phyloP scores from a whole-genome alignment of 2,113 vertebrate species.

The Callospermophilus lateralis region DNA sequence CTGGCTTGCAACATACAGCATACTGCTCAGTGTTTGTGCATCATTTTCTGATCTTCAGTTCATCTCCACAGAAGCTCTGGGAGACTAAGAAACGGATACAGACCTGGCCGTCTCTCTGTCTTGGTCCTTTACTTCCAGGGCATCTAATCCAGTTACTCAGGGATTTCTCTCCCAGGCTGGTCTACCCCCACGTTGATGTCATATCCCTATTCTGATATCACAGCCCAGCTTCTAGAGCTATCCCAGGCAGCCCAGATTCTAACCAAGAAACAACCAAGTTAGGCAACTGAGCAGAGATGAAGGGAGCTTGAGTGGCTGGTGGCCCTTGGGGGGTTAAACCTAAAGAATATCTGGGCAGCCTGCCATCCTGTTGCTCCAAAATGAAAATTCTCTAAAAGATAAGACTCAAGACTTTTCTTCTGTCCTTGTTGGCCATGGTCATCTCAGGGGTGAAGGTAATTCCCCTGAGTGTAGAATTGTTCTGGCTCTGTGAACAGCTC shows the following conservation, averaged over 20 bases:
- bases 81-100: neutral
- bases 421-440: too few species aligned
- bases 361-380: neutral
- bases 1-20: neutral
- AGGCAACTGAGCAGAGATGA: neutral
- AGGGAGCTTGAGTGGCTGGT: neutral
- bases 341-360: slow-evolving; percentile 57
- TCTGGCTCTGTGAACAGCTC: neutral
- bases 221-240: slow-evolving; percentile 3
- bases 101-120: neutral
- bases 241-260: slow-evolving; percentile 17
- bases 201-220: slow-evolving; percentile 74
- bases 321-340: slow-evolving; percentile 51
- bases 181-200: slow-evolving; percentile 45
- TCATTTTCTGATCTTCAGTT: neutral
- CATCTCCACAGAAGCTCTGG: rapidly evolving
- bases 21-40: neutral
- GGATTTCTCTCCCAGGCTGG: neutral
- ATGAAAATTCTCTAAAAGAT: slow-evolving; percentile 73
- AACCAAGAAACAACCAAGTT: neutral
- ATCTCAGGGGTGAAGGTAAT: neutral
- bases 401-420: slow-evolving; percentile 18
- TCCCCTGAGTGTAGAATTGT: neutral
- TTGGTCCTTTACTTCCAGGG: neutral
- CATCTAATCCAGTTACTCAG: neutral